phyloP scores from a whole-genome alignment of 2,888 invertebrate species.

The Campaea margaritaria region DNA sequence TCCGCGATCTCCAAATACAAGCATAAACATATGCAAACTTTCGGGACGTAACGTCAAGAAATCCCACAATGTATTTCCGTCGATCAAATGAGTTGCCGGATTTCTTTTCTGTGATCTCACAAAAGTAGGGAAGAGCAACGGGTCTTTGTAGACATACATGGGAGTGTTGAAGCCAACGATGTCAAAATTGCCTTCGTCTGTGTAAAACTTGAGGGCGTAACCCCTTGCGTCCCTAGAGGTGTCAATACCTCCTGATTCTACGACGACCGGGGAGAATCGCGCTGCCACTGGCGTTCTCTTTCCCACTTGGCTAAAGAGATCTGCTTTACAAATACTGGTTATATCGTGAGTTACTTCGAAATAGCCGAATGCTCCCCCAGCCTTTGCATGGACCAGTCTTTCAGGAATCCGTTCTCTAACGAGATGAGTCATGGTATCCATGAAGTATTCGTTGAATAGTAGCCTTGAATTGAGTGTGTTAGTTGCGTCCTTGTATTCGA shows the following conservation, averaged over 20 bases:
- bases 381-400: constrained; percentile 96
- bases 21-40: constrained; percentile 91
- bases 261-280: constrained; percentile 92
- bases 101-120: constrained; percentile 97
- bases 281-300: constrained; percentile 91
- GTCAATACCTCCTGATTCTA: constrained; percentile 94
- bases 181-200: constrained; percentile 95
- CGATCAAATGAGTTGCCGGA: constrained; percentile 93
- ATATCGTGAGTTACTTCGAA: constrained; percentile 94
- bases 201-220: constrained; percentile 96
- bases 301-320: constrained; percentile 89
- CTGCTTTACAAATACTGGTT: constrained; percentile 89
- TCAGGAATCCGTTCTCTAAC: constrained; percentile 95
- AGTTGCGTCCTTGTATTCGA: constrained; percentile 87
- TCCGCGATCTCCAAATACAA: constrained; percentile 94
- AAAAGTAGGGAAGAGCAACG: constrained; percentile 94
- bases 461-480: constrained; percentile 91
- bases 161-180: constrained; percentile 95
- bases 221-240: constrained; percentile 94
- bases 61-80: constrained; percentile 96
- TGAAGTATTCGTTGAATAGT: constrained; percentile 90
- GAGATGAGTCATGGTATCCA: constrained; percentile 92
- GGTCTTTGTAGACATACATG: constrained; percentile 95
- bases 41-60: constrained; percentile 94
- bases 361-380: constrained; percentile 94